Evolutionary conservation across 2,888 invertebrate genomes (phyloP).

Genomic region (Leptarthrus brevirostris): DNA sequence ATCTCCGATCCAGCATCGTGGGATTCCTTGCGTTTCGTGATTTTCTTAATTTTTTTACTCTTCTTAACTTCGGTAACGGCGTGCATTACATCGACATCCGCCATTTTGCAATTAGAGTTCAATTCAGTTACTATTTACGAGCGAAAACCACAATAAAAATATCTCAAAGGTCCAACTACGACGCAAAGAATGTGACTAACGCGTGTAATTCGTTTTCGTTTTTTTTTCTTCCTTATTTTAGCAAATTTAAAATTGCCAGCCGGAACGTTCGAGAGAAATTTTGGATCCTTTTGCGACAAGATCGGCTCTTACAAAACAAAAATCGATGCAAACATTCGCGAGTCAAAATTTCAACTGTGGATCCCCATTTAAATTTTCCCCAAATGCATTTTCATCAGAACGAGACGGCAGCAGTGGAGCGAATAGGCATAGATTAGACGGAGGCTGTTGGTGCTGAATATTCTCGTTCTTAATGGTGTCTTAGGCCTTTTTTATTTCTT

Average conservation of each 20-base stretch:
- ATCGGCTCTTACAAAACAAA: constrained; percentile 48
- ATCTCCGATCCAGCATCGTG: constrained; percentile 81
- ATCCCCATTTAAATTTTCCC: constrained; percentile 57
- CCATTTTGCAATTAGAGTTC: constrained; percentile 71
- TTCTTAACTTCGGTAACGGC: constrained; percentile 86
- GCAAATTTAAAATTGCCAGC: background rate
- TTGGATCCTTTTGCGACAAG: constrained; percentile 30
- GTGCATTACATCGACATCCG: constrained; percentile 90
- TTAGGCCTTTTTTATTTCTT: constrained; percentile 26
- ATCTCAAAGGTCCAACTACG: background rate
- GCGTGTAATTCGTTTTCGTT: background rate
- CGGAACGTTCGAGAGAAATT: constrained; percentile 26
- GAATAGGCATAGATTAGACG: constrained; percentile 1
- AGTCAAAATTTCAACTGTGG: constrained; percentile 65
- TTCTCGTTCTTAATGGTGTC: constrained; percentile 33
- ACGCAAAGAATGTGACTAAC: background rate
- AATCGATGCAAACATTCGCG: constrained; percentile 63
- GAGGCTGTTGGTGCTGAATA: constrained; percentile 18
- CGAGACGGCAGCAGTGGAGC: constrained; percentile 4
- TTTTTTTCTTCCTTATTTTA: background rate
- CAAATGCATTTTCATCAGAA: constrained; percentile 52
- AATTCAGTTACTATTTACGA: background rate
- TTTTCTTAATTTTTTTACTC: constrained; percentile 92
- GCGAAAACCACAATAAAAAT: background rate
- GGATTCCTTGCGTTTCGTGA: constrained; percentile 83